Conservation (phyloP, 2,797 vertebrate genomes). For the Coccyzus lansbergi region DNA sequence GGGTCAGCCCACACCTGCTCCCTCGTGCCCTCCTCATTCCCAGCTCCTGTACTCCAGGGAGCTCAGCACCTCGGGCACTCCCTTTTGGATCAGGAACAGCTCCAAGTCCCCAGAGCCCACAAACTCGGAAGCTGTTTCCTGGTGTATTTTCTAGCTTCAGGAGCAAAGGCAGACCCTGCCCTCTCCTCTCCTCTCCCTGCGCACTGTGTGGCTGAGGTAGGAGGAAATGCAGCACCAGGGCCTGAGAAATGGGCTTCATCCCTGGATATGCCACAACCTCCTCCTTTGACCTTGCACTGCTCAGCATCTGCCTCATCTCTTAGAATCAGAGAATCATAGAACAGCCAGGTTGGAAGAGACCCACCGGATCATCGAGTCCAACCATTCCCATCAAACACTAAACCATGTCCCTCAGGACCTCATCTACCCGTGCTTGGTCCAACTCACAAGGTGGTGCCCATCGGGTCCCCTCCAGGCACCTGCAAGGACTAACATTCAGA, state of each 20-base stretch:
- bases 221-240: neutral
- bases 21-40: neutral
- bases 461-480: fast-evolving
- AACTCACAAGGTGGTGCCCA: neutral
- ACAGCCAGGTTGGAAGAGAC: too few species aligned
- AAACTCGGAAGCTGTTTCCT: fast-evolving
- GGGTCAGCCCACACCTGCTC: neutral
- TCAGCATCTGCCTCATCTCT: neutral
- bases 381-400: too few species aligned
- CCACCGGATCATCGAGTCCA: too few species aligned
- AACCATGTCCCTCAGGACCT: too few species aligned
- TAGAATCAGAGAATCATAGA: too few species aligned
- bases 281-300: neutral
- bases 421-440: too few species aligned
- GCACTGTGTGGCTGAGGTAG: neutral
- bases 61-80: neutral
- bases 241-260: neutral
- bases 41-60: neutral
- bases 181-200: neutral
- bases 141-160: neutral
- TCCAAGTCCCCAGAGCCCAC: neutral
- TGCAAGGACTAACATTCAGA: neutral
- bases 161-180: neutral
- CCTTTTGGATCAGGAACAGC: neutral
- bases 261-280: neutral